Base-by-base conservation (phyloP, 2,113 vertebrate genomes). In the Pycnonotus jocosus region DNA sequence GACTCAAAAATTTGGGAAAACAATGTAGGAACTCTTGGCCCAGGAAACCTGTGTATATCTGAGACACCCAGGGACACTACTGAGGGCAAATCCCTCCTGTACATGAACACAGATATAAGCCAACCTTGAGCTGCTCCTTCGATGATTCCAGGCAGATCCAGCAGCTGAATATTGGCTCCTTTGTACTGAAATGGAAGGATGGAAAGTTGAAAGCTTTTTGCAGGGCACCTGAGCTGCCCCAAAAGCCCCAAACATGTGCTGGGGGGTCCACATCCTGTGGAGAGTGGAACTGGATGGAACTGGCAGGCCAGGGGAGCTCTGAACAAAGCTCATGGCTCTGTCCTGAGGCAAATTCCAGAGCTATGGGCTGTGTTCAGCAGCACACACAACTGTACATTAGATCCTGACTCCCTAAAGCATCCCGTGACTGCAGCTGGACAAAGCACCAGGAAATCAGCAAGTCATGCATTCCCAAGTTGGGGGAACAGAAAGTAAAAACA, bases 141-240 rank as follows among this genome's bases (percentile, higher is more conserved):
- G 13, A 99, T 99, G 97, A 99, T 99, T 93, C 99, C 99, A 40
- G 99, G 99, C 76, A 99, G 98, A 98, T 99, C 99, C 64, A 99
- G 96, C 84, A 99, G 98, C 96, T 99, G 99, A 93, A 99, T 99
- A 91, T 99, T 99, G 91, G 99, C 99, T 42, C 99, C 99, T 98
- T 99, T 99, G 93, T 99, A 99, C 99, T 99, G 93, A 50, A 93
- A 60, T 33, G 58, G 69, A 81, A 92, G 31, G 44, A 76, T 0
- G 7, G 31, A n/a, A 47, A 90, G 79, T 16, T 96, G 69, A 88
- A 57, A 65, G 69, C 22, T 20, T 74, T 8, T 20, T 4, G 44
- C 28, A 40, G 38, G 35, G 35, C 24, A 72, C 25, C 12, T 14
- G n/a, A 79, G 40, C 73, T 62, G 31, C 81, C 54, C 40, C 6